Base-by-base conservation (phyloP, 2,797 vertebrate genomes). In the Salarias fasciatus region DNA sequence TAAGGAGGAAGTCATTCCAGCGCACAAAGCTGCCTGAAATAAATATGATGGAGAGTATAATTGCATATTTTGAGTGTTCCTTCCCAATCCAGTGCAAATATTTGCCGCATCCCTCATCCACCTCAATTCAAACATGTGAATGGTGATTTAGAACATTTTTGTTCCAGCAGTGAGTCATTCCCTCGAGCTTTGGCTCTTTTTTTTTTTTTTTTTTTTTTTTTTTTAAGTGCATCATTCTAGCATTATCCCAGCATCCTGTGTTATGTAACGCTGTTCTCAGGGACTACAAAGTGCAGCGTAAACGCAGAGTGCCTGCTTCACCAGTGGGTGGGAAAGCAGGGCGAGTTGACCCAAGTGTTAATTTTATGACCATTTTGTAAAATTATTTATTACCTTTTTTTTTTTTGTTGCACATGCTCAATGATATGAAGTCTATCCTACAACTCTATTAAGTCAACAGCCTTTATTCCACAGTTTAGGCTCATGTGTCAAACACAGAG, bases 91-190 rank as follows among this genome's bases (percentile, higher is more conserved):
- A 24, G 6, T 53, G 11, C 6, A 45, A 53, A 59, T 53, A 64
- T 69, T 53, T 54, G 31, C 38, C 13, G 61, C n/a, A 4, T 10
- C 28, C 66, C 15, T 51, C 31, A 40, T 48, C 2, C 41, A 11
- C 38, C 63, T 58, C n/a, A 38, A 44, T 15, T 66, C 5, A 63
- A 71, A 56, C 35, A 43, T 18, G 13, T 53, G 8, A 75, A 57
- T 54, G 59, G 35, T 38, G 53, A 68, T 53, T 62, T 50, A 45
- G 18, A n/a, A 58, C 38, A 63, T 64, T 63, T 59, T 24, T 18
- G 72, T 61, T 72, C 36, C 10, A 3, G 46, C 0, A 2, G 64
- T 81, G 63, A 83, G 31, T 74, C 77, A 81, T 75, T 70, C 44
- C 35, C 41, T 37, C 5, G 8, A 71, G 59, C 18, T 24, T 24